Evolutionary conservation across 2,888 invertebrate species (phyloP), one percentile per base, ranked within the genome.

Genomic region (Empis livida): DNA sequence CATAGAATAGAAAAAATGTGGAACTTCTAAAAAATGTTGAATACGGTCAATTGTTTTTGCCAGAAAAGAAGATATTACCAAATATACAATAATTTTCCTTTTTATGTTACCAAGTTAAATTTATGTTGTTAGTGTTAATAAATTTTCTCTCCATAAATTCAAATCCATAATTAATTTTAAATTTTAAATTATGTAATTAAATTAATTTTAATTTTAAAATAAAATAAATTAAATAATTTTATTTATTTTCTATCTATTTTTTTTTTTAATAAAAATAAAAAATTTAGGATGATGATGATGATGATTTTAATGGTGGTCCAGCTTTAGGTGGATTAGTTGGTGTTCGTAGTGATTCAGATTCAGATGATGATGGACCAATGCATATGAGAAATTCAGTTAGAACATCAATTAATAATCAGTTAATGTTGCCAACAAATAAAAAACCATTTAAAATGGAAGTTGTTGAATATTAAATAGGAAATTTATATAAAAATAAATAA

Each of bases 391-490:
- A 61, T 58, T 56, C 56, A 53, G 57, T 31, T 41, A 16, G 44
- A 37, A 45, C 48, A 42, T 31, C 48, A 37, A 27, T 31, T 42
- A 45, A 42, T 40, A 45, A 52, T 46, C 44, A 53, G 49, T 64
- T 47, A 51, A 53, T 51, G 50, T 55, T 56, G 51, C 55, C 56
- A 57, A 56, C 60, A 57, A 43, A 63, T 65, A 55, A 70, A 64
- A 75, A 73, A 61, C 65, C 71, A 50, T 76, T 75, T 59, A 73
- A 73, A 64, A 76, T 77, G 75, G 73, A 77, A 65, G 73, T 74
- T 55, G 71, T 73, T 64, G 72, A 75, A 59, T 73, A 71, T 65
- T 74, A 67, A 69, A 54, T 53, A 46, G 45, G 38, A 51, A 49
- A 15, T 16, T 13, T 23, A 42, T 32, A 6, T 27, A 27, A 27